Conservation (phyloP, 2,113 vertebrate species). For the Pontoporia blainvillei region DNA sequence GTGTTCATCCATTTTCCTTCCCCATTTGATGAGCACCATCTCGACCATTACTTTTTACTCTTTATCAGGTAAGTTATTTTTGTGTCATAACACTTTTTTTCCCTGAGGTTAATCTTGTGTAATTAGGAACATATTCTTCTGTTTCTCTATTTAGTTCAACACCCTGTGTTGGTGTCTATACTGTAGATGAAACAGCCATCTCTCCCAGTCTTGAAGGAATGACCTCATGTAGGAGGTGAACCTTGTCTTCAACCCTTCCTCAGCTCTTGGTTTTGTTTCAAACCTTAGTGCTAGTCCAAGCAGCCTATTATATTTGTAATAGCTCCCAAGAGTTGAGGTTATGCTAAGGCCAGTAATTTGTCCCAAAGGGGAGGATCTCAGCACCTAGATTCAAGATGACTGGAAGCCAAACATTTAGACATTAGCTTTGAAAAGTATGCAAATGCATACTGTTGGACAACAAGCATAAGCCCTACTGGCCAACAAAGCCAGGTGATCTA, state of each 20-base stretch:
- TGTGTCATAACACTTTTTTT: not conserved
- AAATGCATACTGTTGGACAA: too few species aligned
- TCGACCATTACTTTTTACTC: not conserved
- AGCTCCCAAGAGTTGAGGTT: not conserved
- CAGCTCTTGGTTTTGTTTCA: not conserved
- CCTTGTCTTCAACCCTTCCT: not conserved
- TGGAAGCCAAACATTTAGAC: not conserved
- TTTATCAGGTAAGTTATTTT: not conserved
- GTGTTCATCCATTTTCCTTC: not conserved
- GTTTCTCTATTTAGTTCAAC: not conserved
- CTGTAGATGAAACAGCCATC: not conserved
- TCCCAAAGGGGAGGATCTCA: not conserved
- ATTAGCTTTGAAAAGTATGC: not conserved
- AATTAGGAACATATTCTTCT: not conserved
- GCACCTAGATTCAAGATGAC: not conserved
- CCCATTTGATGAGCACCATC: not conserved
- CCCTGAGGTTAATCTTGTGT: not conserved
- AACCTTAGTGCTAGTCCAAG: not conserved
- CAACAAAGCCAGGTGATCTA: too few species aligned
- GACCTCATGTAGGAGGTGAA: not conserved
- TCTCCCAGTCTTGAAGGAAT: not conserved
- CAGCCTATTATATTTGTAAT: not conserved
- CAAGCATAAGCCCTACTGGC: not conserved
- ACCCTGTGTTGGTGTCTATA: not conserved
- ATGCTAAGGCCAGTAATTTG: not conserved